Base-by-base conservation (phyloP, 2,888 invertebrate species). In the Aphodius granarius region DNA sequence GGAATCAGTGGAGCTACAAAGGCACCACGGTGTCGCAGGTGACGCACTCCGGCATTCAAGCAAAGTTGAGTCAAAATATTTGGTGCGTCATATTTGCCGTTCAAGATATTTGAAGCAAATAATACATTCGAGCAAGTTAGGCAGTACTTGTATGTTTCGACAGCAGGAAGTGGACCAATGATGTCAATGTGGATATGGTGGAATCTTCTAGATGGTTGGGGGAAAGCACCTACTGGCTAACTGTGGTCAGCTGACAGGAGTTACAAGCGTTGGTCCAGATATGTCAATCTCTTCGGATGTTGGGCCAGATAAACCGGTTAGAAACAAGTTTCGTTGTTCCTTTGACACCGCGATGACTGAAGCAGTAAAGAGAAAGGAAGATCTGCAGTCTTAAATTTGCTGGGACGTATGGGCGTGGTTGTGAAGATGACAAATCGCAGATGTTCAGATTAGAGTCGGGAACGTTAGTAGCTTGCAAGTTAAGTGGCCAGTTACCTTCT, bases 141-240 rank as follows among this genome's bases (percentile, higher is more conserved):
- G 63, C 82, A 83, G 76, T 85, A 86, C 13, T 78, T 72, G 71
- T 78, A 82, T 9, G 78, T 82, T 13, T 81, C 0, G 81, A 81
- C 1, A 43, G 74, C 5, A 16, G 87, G 85, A 9, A 88, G 77
- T 0, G 87, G 87, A 1, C 87, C 86, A 0, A 89, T 83, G 4
- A 89, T 79, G 79, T 88, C 87, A 2, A 88, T 81, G 79, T 88
- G 86, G 5, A 88, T 80, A 75, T 87, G 86, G 2, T 80, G 76
- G 78, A 88, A 87, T 17, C 86, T 78, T 5, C 68, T 71, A 17
- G 78, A 78, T 0, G 83, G 80, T 3, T 73, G 64, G 3, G 73
- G 17, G 70, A 83, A 81, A 5, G 73, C 43, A 18, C 68, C 71
- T 0, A 79, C 71, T 6, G 78, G 78, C 78, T 76, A 0, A 86